Evolutionary conservation across 2,113 vertebrate genomes (phyloP), one percentile per base, ranked within the genome.

Genomic region (Gobiocypris rarus): DNA sequence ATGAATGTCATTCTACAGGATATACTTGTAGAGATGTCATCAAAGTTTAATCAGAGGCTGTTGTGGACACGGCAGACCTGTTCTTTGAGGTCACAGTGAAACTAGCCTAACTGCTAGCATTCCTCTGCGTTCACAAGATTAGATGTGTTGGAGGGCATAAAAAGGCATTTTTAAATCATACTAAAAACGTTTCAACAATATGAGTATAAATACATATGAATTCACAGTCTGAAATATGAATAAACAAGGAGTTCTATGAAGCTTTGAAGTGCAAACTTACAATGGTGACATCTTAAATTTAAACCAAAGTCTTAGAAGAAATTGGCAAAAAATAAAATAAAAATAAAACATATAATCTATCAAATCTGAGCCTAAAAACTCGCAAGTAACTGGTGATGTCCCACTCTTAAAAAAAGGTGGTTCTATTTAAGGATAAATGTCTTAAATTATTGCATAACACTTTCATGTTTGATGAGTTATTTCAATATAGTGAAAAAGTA

Each of bases 1-100:
- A 84, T 82, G 74, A n/a, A 24, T 76, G 78, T 79, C 67, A 87
- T 84, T 48, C 50, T 85, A 83, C 63, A 71, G 78, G 77, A 80
- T 80, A 31, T 50, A 63, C 59, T 50, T 50, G 77, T 67, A 34
- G 67, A 76, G 61, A 43, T 81, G 75, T 56, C 19, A 69, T 86
- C 24, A 3, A 26, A 63, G 19, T 65, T 59, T 58, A 43, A 17
- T 50, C 70, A 41, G 76, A 84, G 75, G 50, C 78, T 77, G 26
- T 77, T 80, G 52, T 58, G 11, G 56, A 71, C 83, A 71, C 1
- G 48, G 67, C n/a, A n/a, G 45, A 85, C 86, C 78, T 74, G 83
- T 85, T 79, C 65, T 61, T 24, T 14, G 69, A 17, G 43, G 9
- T 73, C 78, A 77, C 77, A 17, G 11, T 4, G 41, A 58, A 70